Evolutionary conservation across 2,888 invertebrate species (phyloP).

Genomic region (Lasioglossum leucozonium): DNA sequence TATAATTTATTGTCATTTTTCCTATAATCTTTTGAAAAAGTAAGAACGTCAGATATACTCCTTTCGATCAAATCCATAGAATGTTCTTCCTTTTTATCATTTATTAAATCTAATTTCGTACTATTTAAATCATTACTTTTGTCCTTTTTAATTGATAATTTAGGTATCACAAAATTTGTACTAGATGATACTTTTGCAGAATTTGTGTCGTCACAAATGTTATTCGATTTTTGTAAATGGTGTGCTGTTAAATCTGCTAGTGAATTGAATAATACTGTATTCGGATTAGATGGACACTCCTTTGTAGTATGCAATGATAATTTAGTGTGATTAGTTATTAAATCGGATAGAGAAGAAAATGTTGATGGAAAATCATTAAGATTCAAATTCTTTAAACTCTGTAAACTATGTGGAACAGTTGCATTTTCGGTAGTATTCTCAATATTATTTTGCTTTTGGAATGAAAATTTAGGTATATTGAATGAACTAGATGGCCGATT

Average conservation of each 20-base stretch:
- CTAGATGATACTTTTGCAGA: conserved; percentile 36
- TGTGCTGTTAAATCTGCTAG: conserved; percentile 79
- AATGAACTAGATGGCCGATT: conserved; percentile 59
- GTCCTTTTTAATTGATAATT: conserved; percentile 63
- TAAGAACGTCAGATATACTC: conserved; percentile 43
- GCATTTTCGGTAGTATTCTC: conserved; percentile 17
- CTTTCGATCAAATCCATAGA: conserved; percentile 43
- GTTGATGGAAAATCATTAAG: conserved; percentile 24
- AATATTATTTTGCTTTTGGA: conserved; percentile 50
- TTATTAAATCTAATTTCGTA: conserved; percentile 7
- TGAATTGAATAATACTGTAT: conserved; percentile 71
- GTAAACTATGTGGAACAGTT: conserved; percentile 26
- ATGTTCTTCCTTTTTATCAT: conserved; percentile 21
- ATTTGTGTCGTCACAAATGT: conserved; percentile 25
- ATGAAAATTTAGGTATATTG: conserved; percentile 67
- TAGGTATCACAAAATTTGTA: conserved; percentile 73
- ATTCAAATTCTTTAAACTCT: conserved; percentile 40
- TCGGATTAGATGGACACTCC: conserved; percentile 22
- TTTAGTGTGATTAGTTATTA: conserved; percentile 44
- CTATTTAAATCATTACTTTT: conserved; percentile 5
- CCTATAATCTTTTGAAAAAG: background rate
- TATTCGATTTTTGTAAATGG: conserved; percentile 77
- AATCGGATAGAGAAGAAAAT: conserved; percentile 57
- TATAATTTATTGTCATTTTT: conserved; percentile 14
- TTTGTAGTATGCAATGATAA: conserved; percentile 27